These are phyloP conservation scores for Prionailurus bengalensis DNA, from an alignment of 2,113 vertebrate genomes.

Conservation along the genomic window DNA sequence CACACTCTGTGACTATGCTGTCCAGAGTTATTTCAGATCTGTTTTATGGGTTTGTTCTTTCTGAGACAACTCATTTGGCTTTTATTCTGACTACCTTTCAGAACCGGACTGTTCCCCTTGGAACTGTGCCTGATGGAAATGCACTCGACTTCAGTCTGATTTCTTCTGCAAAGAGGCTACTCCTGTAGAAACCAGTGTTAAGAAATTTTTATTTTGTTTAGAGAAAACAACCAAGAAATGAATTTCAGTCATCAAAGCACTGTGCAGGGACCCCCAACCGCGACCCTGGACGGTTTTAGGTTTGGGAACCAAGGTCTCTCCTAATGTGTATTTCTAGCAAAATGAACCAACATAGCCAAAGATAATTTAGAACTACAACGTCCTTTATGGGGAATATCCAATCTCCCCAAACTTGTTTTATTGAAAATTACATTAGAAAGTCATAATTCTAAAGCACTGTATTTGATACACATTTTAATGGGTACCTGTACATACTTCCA, in stretches of 20 bases:
- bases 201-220: neutral
- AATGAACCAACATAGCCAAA: neutral
- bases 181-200: neutral
- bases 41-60: too few species aligned
- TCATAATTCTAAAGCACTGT: neutral
- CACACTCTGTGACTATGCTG: too few species aligned
- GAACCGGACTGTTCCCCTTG: too few species aligned
- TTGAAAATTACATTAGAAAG: neutral
- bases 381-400: neutral
- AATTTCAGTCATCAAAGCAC: neutral
- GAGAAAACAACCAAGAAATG: neutral
- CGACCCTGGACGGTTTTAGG: neutral
- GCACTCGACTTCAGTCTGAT: too few species aligned
- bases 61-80: too few species aligned
- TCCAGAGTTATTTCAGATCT: too few species aligned
- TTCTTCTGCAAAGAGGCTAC: neutral
- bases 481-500: neutral
- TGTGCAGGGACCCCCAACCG: neutral
- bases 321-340: neutral
- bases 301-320: neutral
- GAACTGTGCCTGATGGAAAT: too few species aligned
- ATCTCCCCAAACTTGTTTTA: neutral
- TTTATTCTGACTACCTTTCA: too few species aligned
- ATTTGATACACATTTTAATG: fast-evolving
- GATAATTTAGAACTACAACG: neutral